Evolutionary conservation across 2,113 vertebrate species (phyloP), one percentile per base, ranked within the genome.

Genomic region (Hypocryptadius cinnamomeus): DNA sequence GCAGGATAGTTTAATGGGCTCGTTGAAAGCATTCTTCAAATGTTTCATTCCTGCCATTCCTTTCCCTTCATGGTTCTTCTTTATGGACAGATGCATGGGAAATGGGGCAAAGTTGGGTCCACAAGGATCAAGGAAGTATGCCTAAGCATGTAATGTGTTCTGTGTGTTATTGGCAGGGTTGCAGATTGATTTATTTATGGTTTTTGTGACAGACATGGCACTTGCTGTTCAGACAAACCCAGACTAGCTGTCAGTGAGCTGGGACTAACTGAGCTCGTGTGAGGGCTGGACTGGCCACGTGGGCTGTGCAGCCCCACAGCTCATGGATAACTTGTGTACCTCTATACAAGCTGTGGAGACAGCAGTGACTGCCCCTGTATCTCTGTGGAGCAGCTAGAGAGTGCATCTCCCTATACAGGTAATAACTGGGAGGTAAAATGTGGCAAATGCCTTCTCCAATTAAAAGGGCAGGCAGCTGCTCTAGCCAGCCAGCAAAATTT

Each of bases 11-110:
- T 94, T 91, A 85, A 92, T 45, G 40, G 66, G 66, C 82, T 72
- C 21, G 28, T 68, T 64, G 90, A 86, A 91, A 61, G 56, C 84
- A 74, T 93, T 94, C 69, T 87, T 80, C 56, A 93, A 64, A 92
- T 81, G 40, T 68, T 94, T 94, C 66, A 95, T 92, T 92, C 85
- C 61, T 79, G 60, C 60, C 81, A 89, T 92, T 95, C 81, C 54
- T 94, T 69, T 90, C 57, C 45, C 66, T 91, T 87, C 78, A 74
- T n/a, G 93, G 87, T 54, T 82, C 61, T 56, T 81, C 92, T 85
- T 91, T 79, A 76, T 15, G 70, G 81, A 69, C 70, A 82, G 40
- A 95, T 69, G 57, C 70, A 33, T 53, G 50, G 79, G 35, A 94
- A 92, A 81, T 13, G 28, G 81, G 30, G 22, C 60, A 92, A 69